Conservation (phyloP, 1,140 invertebrate genomes). For the Drosophila bocki region DNA sequence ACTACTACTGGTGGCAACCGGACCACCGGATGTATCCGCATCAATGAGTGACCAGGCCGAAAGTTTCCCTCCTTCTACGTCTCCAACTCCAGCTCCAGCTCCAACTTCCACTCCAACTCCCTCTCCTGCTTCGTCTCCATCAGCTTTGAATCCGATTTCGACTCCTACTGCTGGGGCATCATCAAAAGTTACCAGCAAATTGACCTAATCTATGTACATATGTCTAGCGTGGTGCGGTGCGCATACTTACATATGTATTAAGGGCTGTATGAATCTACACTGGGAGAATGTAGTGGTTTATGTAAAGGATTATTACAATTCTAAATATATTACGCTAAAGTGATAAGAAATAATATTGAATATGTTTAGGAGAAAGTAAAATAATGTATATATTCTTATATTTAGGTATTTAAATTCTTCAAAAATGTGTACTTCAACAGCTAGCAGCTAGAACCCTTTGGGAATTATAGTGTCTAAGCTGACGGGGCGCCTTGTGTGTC, state of each 20-base stretch:
- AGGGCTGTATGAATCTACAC: constrained; percentile 10
- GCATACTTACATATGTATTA: constrained; percentile 2
- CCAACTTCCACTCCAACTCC: not conserved
- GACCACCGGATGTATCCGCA: constrained; percentile 73
- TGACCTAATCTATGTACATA: constrained; percentile 60
- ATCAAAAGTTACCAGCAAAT: constrained; percentile 66
- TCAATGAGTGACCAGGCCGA: constrained; percentile 66
- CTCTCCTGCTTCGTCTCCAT: not conserved
- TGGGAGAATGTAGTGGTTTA: not conserved
- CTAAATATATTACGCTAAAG: not conserved
- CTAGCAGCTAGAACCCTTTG: no score
- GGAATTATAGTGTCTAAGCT: no score
- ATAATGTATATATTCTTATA: not conserved
- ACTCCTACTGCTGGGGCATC: constrained; percentile 39
- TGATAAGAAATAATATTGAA: not conserved
- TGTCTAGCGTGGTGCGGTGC: constrained; percentile 10
- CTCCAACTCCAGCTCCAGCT: not conserved
- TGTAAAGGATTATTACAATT: not conserved
- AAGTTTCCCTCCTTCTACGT: constrained; percentile 51
- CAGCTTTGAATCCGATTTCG: constrained; percentile 35
- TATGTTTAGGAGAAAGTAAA: not conserved
- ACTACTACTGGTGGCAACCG: not conserved
- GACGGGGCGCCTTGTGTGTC: no score
- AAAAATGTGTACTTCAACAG: no score
- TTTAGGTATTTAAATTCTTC: no score